Evolutionary conservation across 2,888 invertebrate species (phyloP).

Genomic region (Agrotis puta): DNA sequence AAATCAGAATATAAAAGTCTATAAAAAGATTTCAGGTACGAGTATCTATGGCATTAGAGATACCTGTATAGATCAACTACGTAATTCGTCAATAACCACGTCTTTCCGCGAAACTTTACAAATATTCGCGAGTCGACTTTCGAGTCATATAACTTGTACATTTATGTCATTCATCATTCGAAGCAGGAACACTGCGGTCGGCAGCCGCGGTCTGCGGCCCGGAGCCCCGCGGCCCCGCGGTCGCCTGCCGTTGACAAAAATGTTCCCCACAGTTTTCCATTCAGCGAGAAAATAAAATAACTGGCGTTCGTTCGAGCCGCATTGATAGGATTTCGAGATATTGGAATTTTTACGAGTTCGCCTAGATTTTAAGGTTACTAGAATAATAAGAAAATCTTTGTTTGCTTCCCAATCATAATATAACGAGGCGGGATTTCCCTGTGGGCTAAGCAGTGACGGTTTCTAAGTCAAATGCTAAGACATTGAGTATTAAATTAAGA

Average conservation of each 20-base stretch:
- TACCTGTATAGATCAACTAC: background rate
- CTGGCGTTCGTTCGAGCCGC: conserved; percentile 26
- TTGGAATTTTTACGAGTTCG: conserved; percentile 53
- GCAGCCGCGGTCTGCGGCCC: conserved; percentile 40
- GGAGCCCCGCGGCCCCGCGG: conserved; percentile 6
- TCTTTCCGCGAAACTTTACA: background rate
- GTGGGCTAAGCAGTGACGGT: background rate
- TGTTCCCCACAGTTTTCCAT: conserved; percentile 39
- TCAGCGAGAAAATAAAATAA: conserved; percentile 47
- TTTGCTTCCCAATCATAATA: conserved; percentile 33
- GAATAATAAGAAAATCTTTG: conserved; percentile 32
- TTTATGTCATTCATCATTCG: conserved; percentile 36
- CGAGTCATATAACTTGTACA: conserved; percentile 27
- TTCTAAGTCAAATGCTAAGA: background rate
- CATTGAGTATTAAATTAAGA: background rate
- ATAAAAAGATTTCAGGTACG: background rate
- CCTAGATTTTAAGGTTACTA: conserved; percentile 52
- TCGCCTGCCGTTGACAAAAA: conserved; percentile 61
- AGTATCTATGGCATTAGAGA: background rate
- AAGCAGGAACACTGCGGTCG: conserved; percentile 25
- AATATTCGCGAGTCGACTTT: background rate
- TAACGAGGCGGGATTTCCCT: conserved; percentile 16
- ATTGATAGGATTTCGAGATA: conserved; percentile 50
- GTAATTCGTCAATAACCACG: background rate
- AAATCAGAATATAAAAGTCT: background rate